These are phyloP conservation scores for Fistularia tabacaria DNA, from an alignment of 2,797 vertebrate genomes.

Conservation along the genomic window DNA sequence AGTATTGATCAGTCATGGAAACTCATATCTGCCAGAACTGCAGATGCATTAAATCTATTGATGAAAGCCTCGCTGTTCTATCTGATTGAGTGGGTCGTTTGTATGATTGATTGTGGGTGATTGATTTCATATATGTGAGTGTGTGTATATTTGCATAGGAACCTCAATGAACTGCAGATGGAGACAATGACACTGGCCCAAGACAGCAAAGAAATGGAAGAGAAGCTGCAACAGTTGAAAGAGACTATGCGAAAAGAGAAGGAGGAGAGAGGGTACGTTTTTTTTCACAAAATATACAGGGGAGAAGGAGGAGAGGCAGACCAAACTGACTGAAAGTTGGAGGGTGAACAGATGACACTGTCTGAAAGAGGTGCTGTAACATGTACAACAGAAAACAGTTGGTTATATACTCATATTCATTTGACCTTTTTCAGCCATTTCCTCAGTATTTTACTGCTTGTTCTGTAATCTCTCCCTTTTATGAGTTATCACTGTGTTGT, in stretches of 20 bases:
- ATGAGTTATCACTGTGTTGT: too few species aligned
- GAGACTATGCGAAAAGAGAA: constrained; percentile 82
- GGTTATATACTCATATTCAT: too few species aligned
- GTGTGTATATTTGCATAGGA: constrained; percentile 65
- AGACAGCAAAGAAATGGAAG: constrained; percentile 84
- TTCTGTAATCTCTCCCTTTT: too few species aligned
- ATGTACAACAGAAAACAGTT: too few species aligned
- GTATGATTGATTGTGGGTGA: constrained; percentile 57
- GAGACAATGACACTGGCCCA: constrained; percentile 78
- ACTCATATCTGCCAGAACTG: constrained; percentile 36
- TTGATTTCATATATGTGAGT: constrained; percentile 39
- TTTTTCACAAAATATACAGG: constrained; percentile 3
- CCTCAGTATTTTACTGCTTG: too few species aligned
- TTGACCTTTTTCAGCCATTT: too few species aligned
- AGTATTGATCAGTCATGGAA: constrained; percentile 53
- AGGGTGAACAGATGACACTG: neutral
- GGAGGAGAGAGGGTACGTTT: constrained; percentile 82
- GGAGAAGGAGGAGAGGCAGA: neutral
- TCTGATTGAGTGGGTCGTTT: constrained; percentile 52
- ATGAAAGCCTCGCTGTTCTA: constrained; percentile 39
- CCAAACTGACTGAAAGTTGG: neutral
- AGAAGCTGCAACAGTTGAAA: constrained; percentile 79
- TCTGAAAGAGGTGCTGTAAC: neutral
- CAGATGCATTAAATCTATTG: constrained; percentile 57
- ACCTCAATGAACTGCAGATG: constrained; percentile 74